Base-by-base conservation (phyloP, 2,113 vertebrate genomes). In the Python bivittatus region DNA sequence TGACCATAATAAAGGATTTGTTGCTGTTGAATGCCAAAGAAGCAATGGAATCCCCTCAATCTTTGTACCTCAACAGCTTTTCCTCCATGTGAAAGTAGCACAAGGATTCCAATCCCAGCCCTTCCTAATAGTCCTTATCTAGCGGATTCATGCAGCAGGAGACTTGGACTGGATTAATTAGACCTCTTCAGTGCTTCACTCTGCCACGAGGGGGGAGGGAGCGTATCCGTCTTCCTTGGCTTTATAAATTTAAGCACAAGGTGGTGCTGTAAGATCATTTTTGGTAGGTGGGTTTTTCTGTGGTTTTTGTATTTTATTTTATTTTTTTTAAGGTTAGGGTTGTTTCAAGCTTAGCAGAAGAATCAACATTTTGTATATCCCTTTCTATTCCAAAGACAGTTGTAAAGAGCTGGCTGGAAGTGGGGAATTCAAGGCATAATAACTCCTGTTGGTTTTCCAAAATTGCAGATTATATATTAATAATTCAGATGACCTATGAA, bases 221-320 rank as follows among this genome's bases (percentile, higher is more conserved):
- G 10, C 13, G 7, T 48, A 48, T 48, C 44, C 2, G 5, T 15
- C 29, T 7, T 54, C 9, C 1, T 33, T 60, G 64, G 2, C 54
- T 90, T 91, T 89, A 53, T 17, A 56, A 5, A 20, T 44, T 57
- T 7, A n/a, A 58, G 33, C 96, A 94, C 94, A 38, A 97, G 97
- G 88, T 94, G 97, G 95, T 61, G 90, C 91, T 93, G 42, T 10
- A 93, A 88, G 88, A 95, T 91, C 12, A 22, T 83, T 61, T 33
- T 86, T 84, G 23, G 44, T 15, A 57, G 33, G 6, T 12, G 10
- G 38, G 29, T 3, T 8, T 90, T 72, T 22, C 2, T 68, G 42
- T 48, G 10, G 29, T 88, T 56, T 86, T 87, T 10, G 2, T 15
- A n/a, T n/a, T n/a, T n/a, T n/a, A n/a, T 72, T 68, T 64, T 38